A percentile compares a stretch with the other conserved stretches of the same genome.
These are phyloP conservation scores for Melieria omissa DNA, from an alignment of 2,888 invertebrate species.

Conservation along the genomic window DNA sequence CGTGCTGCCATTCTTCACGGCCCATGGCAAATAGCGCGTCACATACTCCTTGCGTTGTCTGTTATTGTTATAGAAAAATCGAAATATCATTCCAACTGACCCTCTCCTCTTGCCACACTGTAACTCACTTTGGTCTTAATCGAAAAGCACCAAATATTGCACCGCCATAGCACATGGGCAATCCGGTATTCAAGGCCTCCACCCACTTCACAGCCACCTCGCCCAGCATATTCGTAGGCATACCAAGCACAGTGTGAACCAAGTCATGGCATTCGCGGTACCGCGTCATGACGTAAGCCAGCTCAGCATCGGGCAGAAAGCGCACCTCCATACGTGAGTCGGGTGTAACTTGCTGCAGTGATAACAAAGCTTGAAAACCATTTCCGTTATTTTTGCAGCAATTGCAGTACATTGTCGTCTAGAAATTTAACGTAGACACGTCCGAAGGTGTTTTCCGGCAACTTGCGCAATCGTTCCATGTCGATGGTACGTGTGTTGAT, in stretches of 20 bases:
- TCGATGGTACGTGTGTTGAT: conserved; percentile 87
- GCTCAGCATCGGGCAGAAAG: conserved; percentile 86
- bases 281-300: conserved; percentile 96
- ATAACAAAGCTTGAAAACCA: conserved; percentile 13
- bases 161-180: conserved; percentile 96
- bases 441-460: conserved; percentile 87
- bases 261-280: conserved; percentile 98
- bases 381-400: not conserved
- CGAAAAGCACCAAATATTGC: conserved; percentile 92
- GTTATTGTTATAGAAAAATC: conserved; percentile 64
- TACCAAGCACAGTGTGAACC: conserved; percentile 88
- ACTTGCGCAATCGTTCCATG: conserved; percentile 74
- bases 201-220: conserved; percentile 98
- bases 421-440: conserved; percentile 87
- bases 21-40: conserved; percentile 86
- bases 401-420: conserved; percentile 71
- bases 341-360: conserved; percentile 80
- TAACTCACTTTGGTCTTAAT: conserved; percentile 76
- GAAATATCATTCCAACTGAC: not conserved
- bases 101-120: not conserved
- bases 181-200: conserved; percentile 92
- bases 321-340: conserved; percentile 90
- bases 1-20: conserved; percentile 79
- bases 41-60: conserved; percentile 81
- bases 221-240: conserved; percentile 94